phyloP scores from a whole-genome alignment of 2,888 invertebrate species.

The Altica lythri region DNA sequence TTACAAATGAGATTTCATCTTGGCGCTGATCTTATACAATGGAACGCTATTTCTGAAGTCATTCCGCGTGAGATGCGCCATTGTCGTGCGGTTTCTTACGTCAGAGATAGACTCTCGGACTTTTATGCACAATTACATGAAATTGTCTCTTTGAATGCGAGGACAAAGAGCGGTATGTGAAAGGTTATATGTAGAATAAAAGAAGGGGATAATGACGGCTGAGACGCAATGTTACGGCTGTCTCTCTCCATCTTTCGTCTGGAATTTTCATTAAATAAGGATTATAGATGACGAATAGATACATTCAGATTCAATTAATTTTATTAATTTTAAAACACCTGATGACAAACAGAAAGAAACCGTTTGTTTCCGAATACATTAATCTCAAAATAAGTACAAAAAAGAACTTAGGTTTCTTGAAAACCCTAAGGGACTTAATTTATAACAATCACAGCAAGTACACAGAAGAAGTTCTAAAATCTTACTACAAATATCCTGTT shows the following conservation, averaged over 20 bases:
- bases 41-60: slow-evolving; percentile 52
- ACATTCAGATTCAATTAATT: slow-evolving; percentile 18
- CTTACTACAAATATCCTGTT: too few species aligned
- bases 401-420: too few species aligned
- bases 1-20: slow-evolving; percentile 41
- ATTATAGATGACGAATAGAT: slow-evolving; percentile 46
- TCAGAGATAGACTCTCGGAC: slow-evolving; percentile 45
- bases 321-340: too few species aligned
- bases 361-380: too few species aligned
- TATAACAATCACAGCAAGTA: too few species aligned
- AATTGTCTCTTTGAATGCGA: slow-evolving; percentile 53
- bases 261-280: slow-evolving; percentile 58
- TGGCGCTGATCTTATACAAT: slow-evolving; percentile 47
- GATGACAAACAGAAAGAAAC: too few species aligned
- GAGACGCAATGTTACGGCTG: slow-evolving; percentile 43
- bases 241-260: slow-evolving; percentile 44
- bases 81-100: slow-evolving; percentile 47
- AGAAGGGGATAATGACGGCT: slow-evolving; percentile 55
- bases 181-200: slow-evolving; percentile 59
- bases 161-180: slow-evolving; percentile 55
- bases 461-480: too few species aligned
- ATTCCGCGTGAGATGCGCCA: slow-evolving; percentile 50
- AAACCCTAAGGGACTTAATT: too few species aligned
- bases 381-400: too few species aligned
- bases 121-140: slow-evolving; percentile 55